Base-by-base conservation (phyloP, 92 coral and sea anemone species). In the Muricea muricata region DNA sequence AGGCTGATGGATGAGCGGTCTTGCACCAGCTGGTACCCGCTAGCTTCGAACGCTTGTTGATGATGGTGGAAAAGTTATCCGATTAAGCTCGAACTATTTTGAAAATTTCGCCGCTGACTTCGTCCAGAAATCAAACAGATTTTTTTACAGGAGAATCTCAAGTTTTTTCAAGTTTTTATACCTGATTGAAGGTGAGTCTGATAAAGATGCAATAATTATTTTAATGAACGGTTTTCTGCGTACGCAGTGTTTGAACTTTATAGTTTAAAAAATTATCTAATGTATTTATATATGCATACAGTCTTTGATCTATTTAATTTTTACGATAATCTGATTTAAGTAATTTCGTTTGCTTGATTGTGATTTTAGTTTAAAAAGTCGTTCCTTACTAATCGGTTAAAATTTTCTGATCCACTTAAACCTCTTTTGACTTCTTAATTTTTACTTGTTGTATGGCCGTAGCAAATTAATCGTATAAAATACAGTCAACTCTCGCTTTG, bases 41-140 rank as follows among this genome's bases (percentile, higher is more conserved):
- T 75, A 30, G 0, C 8, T 13, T 40, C 15, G 14, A 35, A 28
- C 41, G 46, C 48, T 47, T 57, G 39, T 35, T 26, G 37, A 75
- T 50, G 15, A 75, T 75, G 80, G 80, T 75, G 80, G 80, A 25
- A 48, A 23, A 46, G 24, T 75, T 52, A 26, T 3, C 50, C 80
- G 42, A 28, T 75, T 50, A 25, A 48, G 17, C 2, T 75, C 2
- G 14, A 50, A 24, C 26, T 28, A 42, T 39, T 24, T 18, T 42
- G 26, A 46, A 37, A 24, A 47, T 28, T 20, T 29, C 23, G 30
- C n/a, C n/a, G n/a, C 18, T 28, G 32, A 52, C 10, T 52, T 29
- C 65, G 30, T 12, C 10, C 5, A 37, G 47, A 47, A 47, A 13
- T 37, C 11, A 9, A 74, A 18, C 58, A 46, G 56, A 57, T 28